Percentiles rank a stretch among this genome's conserved stretches.
These are phyloP conservation scores for Glaucidium brasilianum DNA, from an alignment of 2,113 vertebrate genomes.

Conservation along the genomic window DNA sequence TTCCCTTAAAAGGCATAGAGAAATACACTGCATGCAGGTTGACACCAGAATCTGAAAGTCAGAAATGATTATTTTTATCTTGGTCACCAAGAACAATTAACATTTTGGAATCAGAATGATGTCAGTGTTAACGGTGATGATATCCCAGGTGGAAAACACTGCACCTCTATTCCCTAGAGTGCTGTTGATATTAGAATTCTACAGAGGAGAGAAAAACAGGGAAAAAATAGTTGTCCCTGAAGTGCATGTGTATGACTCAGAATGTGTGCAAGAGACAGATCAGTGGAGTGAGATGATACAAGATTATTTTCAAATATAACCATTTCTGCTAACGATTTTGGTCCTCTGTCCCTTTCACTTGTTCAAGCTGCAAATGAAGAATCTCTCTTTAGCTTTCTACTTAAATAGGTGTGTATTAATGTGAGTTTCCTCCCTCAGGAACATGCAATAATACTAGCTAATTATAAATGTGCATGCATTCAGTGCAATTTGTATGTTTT, in stretches of 20 bases:
- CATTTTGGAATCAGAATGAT: not conserved
- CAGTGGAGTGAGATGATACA: not conserved
- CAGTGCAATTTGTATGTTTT: not conserved
- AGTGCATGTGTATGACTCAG: not conserved
- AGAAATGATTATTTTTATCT: not conserved
- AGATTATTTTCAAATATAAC: not conserved
- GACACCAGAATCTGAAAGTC: not conserved
- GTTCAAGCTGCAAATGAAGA: not conserved
- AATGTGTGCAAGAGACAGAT: not conserved
- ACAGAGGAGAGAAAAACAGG: not conserved
- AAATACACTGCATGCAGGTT: not conserved
- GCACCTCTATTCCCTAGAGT: not conserved
- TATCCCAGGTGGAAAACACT: not conserved
- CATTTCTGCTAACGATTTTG: not conserved
- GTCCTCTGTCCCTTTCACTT: not conserved
- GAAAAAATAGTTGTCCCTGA: not conserved
- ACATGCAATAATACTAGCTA: not conserved
- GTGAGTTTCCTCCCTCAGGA: not conserved
- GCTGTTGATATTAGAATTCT: not conserved
- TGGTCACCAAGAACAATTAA: not conserved
- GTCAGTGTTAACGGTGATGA: not conserved
- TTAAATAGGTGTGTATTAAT: not conserved
- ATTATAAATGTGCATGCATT: not conserved
- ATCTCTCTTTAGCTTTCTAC: not conserved
- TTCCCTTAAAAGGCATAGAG: not conserved